Conservation (phyloP, 2,888 invertebrate species). For the Melieria picta region DNA sequence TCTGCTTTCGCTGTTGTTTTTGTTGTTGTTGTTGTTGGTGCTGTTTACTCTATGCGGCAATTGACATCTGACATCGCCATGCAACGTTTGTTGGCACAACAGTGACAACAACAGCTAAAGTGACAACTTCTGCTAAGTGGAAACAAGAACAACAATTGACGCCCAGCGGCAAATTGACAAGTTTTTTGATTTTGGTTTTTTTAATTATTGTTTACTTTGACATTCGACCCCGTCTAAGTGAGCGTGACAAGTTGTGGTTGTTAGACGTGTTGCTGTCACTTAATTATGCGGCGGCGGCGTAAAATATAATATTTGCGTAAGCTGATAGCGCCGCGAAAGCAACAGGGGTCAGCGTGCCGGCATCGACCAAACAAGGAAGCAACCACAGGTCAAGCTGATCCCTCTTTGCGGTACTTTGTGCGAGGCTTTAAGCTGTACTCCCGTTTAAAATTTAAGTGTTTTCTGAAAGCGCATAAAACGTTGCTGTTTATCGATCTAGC, state of each 20-base stretch:
- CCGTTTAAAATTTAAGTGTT: too few relatives aligned
- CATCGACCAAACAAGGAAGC: too few relatives aligned
- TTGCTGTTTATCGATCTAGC: too few relatives aligned
- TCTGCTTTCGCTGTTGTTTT: not conserved
- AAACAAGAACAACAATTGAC: slow-evolving; percentile 37
- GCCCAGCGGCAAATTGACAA: slow-evolving; percentile 25
- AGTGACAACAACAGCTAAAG: slow-evolving; percentile 22
- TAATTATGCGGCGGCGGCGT: not conserved
- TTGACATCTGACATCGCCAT: slow-evolving; percentile 30
- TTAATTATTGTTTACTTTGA: slow-evolving; percentile 28
- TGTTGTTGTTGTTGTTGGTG: slow-evolving; percentile 10
- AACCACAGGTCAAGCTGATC: too few relatives aligned
- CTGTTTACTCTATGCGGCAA: slow-evolving; percentile 33
- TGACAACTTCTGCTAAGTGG: too few relatives aligned
- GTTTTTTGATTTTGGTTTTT: slow-evolving; percentile 1
- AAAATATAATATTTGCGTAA: too few relatives aligned
- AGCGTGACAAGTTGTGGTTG: slow-evolving; percentile 6
- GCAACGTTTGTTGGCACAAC: slow-evolving; percentile 25
- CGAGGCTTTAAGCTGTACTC: too few relatives aligned
- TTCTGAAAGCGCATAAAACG: too few relatives aligned
- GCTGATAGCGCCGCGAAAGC: too few relatives aligned
- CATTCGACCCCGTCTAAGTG: slow-evolving; percentile 26
- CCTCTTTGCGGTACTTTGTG: too few relatives aligned
- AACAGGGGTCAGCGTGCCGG: too few relatives aligned
- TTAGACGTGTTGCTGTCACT: slow-evolving; percentile 14